These are phyloP conservation scores for Sinelater perroti DNA, from an alignment of 2,888 invertebrate species.

Conservation along the genomic window DNA sequence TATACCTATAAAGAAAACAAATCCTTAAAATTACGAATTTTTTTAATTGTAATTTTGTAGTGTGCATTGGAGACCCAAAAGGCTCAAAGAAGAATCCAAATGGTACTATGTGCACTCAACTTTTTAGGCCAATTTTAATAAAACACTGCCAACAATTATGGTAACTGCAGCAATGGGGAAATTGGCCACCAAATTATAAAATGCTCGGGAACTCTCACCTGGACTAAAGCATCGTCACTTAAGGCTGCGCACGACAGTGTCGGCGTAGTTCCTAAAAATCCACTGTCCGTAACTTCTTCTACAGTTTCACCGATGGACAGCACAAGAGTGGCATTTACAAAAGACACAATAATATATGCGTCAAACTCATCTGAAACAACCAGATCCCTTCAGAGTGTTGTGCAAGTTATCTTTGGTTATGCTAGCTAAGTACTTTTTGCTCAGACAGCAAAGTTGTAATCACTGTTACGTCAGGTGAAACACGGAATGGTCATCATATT, in stretches of 20 bases:
- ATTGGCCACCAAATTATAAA: conserved; percentile 9
- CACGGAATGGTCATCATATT: conserved; percentile 59
- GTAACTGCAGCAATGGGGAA: conserved; percentile 1
- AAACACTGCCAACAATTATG: conserved; percentile 2
- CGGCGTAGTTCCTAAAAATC: conserved; percentile 97
- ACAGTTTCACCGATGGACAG: conserved; percentile 99
- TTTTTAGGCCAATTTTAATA: conserved; percentile 40
- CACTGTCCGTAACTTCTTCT: conserved; percentile 99
- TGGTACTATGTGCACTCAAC: conserved; percentile 47
- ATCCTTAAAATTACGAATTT: neutral
- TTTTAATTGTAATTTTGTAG: conserved; percentile 34
- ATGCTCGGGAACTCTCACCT: conserved; percentile 68
- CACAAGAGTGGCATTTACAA: conserved; percentile 97
- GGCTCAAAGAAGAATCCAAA: conserved; percentile 25
- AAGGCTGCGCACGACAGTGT: conserved; percentile 98
- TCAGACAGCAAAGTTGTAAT: conserved; percentile 48
- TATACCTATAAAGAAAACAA: conserved; percentile 72
- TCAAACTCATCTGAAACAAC: conserved; percentile 95
- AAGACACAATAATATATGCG: conserved; percentile 99
- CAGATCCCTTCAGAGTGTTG: conserved; percentile 51
- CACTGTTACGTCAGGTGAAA: conserved; percentile 59
- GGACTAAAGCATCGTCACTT: conserved; percentile 97
- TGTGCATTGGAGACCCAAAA: conserved; percentile 44
- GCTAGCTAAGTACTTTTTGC: conserved; percentile 1
- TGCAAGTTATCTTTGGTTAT: neutral